Base-by-base conservation (phyloP, 2,113 vertebrate genomes). In the Carassius auratus region DNA sequence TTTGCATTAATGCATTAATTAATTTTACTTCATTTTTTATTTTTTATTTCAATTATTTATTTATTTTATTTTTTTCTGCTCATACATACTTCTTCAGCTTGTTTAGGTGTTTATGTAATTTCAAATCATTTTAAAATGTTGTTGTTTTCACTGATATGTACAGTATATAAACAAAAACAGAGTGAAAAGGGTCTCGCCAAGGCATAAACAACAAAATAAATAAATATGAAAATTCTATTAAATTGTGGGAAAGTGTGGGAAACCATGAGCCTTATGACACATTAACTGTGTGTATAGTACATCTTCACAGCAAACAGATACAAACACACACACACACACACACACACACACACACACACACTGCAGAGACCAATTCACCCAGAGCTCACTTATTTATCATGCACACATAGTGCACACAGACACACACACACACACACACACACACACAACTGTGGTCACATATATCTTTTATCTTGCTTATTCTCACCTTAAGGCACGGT, bases 401-500 rank as follows among this genome's bases (percentile, higher is more conserved):
- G 38, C 62, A 33, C 12, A 52, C 45, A 52, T 23, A 26, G 23
- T 48, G 73, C 9, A 14, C 48, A 14, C 48, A 48, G 12, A 15
- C 30, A 30, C 30, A 30, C 50, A 77, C 23, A 66, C 62, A 66
- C 30, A 36, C 30, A 36, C 42, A 50, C 48, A 55, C 74, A 48
- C 73, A n/a, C 33, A 23, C 57, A 69, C n/a, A 9, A 69, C 61
- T 33, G 9, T 30, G 8, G 59, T 80, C 78, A 80, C n/a, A 8
- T 66, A 80, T 64, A 80, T 80, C 78, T 80, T 38, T 30, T 13
- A 59, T 79, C 77, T 62, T 64, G 14, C 77, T 80, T 36, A 66
- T 80, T n/a, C 38, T 48, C 3, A 9, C 62, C 79, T 69, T n/a
- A 36, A 69, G 62, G 79, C 62, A 13, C 9, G n/a, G 19, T 78